A percentile compares a stretch with the other conserved stretches of the same genome.
These are phyloP conservation scores for Trachelipus rathkii DNA, from an alignment of 1,140 invertebrate species.

Conservation along the genomic window DNA sequence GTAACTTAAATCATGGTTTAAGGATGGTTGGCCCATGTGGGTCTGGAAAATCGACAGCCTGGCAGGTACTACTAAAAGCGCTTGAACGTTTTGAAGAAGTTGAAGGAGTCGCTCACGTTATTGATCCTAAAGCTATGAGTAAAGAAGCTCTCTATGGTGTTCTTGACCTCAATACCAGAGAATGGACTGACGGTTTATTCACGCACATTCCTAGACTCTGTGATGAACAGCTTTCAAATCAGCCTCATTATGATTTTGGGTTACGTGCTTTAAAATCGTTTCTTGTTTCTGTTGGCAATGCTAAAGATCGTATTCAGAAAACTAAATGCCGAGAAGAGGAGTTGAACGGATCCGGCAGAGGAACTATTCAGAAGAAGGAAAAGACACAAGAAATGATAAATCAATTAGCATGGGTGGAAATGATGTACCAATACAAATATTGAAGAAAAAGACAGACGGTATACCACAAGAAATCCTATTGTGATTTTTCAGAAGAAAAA, in stretches of 20 bases:
- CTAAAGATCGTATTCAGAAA: no score
- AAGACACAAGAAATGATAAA: no score
- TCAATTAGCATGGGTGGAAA: no score
- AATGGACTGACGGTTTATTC: constrained; percentile 99
- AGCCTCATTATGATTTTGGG: constrained; percentile 97
- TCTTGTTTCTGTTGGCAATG: no score
- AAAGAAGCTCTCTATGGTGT: constrained; percentile 98
- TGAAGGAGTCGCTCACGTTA: constrained; percentile 97
- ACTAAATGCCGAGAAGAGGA: no score
- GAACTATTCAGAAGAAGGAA: no score
- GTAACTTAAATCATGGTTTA: constrained; percentile 94
- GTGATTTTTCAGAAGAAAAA: no score
- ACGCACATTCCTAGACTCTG: constrained; percentile 96
- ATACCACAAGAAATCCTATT: no score
- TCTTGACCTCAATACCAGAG: constrained; percentile 95
- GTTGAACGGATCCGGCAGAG: no score
- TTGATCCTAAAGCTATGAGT: constrained; percentile 98
- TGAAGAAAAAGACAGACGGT: no score
- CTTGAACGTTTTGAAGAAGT: constrained; percentile 88
- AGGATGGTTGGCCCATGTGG: constrained; percentile 99
- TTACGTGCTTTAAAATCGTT: no score
- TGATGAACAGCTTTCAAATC: constrained; percentile 96
- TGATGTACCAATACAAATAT: no score
- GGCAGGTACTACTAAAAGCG: constrained; percentile 92
- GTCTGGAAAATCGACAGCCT: constrained; percentile 95